Evolutionary conservation across 2,797 vertebrate species (phyloP), one percentile per base, ranked within the genome.

Genomic region (Semotilus atromaculatus): DNA sequence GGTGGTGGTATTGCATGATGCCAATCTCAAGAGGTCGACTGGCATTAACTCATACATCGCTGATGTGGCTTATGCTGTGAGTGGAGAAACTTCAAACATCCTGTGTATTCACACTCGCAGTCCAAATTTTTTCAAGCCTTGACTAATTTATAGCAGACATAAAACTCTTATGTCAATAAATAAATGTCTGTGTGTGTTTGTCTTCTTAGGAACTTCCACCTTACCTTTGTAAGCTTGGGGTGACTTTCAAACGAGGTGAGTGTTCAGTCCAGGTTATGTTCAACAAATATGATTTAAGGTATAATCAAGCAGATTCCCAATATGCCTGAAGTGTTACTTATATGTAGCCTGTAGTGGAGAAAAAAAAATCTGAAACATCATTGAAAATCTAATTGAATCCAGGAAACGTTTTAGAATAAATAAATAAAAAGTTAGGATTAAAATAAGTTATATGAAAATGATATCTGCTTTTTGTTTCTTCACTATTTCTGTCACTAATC

Each of bases 1-100:
- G 89, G 97, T 99, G 23, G 98, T 99, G 43, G 98, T 99, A 79
- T 97, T 97, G 55, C 98, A 99, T 36, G 98, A 99, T 76, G 91
- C 94, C 87, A 97, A 97, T 91, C 92, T 99, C 86, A 96, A 93
- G 93, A 95, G 97, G 89, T 94, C 95, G 14, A 98, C 97, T 0
- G 98, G 98, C 19, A 80, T 98, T 5, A 94, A 96, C 29, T 93
- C 94, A 79, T 93, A 94, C 88, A 96, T 99, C 87, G 95, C 95
- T 0, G 95, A 98, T 87, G 92, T 97, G 89, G 90, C 94, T 9
- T 99, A 97, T 53, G 93, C 94, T 45, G 98, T 99, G 91, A 97
- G 98, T 97, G 77, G 8, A 38, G 40, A 26, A 62, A 74, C 48
- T 45, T 75, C 40, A 79, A 80, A 66, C 21, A 34, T 66, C 10